phyloP scores from a whole-genome alignment of 2,113 vertebrate species.

The Fregata magnificens region DNA sequence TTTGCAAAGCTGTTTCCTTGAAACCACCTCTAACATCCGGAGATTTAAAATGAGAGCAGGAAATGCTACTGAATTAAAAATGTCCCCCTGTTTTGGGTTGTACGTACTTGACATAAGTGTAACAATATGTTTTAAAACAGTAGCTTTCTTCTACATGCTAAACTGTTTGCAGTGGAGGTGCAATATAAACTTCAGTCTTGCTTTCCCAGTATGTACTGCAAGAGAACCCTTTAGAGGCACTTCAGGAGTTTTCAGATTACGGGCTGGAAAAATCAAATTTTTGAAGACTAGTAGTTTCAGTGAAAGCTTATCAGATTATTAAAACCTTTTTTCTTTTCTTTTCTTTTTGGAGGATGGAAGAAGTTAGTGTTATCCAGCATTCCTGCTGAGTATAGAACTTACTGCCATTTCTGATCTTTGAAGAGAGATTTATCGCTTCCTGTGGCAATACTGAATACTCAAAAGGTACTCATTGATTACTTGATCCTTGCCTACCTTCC shows the following conservation, averaged over 20 bases:
- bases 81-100: background rate
- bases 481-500: constrained; percentile 6
- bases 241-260: background rate
- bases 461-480: constrained; percentile 34
- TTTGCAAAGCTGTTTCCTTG: background rate
- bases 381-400: constrained; percentile 28
- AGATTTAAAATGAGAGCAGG: background rate
- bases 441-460: constrained; percentile 24
- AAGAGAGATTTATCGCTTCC: constrained; percentile 30
- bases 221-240: background rate
- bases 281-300: background rate
- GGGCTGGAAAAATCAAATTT: background rate
- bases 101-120: background rate
- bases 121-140: background rate
- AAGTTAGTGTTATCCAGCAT: constrained; percentile 31
- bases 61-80: background rate
- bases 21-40: background rate
- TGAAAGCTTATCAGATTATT: background rate
- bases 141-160: background rate
- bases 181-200: background rate
- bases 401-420: constrained; percentile 27
- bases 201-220: background rate
- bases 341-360: constrained; percentile 53
- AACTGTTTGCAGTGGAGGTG: background rate
- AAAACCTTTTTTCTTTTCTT: constrained; percentile 39